Conservation (phyloP, 2,113 vertebrate species). For the Lonchura striata region DNA sequence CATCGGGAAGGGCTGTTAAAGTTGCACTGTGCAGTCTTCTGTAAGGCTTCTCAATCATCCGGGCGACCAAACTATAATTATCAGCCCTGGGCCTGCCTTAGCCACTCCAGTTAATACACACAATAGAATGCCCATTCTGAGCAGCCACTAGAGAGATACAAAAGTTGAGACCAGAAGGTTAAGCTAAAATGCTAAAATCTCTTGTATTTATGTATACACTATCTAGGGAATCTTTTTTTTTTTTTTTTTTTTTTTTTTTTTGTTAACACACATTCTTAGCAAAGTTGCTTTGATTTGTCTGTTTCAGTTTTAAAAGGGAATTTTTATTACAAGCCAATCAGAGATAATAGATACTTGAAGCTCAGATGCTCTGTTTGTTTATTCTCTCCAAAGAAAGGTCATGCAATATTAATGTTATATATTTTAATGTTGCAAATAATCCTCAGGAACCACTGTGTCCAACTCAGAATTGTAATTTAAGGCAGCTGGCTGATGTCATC, state of each 20-base stretch:
- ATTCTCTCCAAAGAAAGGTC: neutral
- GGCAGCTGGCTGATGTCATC: neutral
- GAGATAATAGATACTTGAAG: neutral
- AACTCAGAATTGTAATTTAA: neutral
- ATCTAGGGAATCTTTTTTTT: neutral
- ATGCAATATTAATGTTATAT: conserved; percentile 14
- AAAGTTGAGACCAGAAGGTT: conserved; percentile 29
- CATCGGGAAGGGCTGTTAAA: conserved; percentile 18
- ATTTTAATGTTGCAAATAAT: conserved; percentile 15
- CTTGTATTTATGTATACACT: conserved; percentile 29
- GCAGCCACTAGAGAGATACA: neutral
- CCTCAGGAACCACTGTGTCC: neutral
- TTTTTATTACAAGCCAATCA: conserved; percentile 33
- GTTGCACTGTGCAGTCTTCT: neutral
- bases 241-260: neutral
- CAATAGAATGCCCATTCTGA: conserved; percentile 1
- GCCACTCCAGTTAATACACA: conserved; percentile 11
- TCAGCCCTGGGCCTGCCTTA: conserved; percentile 9
- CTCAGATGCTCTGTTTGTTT: neutral
- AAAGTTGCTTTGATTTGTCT: conserved; percentile 42
- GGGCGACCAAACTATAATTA: neutral
- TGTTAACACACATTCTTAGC: neutral
- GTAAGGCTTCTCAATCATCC: neutral
- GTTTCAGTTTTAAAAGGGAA: conserved; percentile 31
- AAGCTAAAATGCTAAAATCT: conserved; percentile 11